phyloP scores from a whole-genome alignment of 2,113 vertebrate species.

The Cairina moschata region DNA sequence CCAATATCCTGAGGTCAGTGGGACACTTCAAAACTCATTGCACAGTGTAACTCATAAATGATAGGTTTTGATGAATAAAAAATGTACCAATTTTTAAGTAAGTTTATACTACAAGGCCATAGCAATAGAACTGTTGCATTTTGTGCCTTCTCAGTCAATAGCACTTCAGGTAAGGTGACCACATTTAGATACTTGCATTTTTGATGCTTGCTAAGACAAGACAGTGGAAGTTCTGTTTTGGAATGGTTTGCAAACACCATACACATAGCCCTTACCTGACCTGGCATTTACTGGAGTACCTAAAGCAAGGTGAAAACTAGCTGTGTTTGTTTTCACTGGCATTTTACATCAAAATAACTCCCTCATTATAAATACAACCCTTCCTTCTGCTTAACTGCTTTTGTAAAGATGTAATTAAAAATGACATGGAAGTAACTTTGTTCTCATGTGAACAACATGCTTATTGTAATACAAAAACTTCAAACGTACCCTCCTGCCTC shows the following conservation, averaged over 20 bases:
- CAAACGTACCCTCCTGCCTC: background rate
- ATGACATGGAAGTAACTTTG: background rate
- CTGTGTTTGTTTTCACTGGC: background rate
- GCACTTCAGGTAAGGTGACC: background rate
- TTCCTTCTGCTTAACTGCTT: background rate
- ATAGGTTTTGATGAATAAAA: background rate
- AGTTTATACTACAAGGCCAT: too few relatives aligned
- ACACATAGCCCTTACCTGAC: background rate
- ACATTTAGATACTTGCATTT: background rate
- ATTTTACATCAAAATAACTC: background rate
- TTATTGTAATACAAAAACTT: background rate
- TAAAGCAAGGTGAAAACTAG: background rate
- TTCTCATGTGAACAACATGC: accelerated
- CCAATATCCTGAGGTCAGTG: background rate
- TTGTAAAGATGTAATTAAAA: background rate
- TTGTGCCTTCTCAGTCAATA: background rate
- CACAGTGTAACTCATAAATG: background rate
- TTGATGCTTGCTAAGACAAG: background rate
- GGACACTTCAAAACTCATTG: background rate
- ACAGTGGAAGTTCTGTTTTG: background rate
- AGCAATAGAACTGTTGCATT: background rate
- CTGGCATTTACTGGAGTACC: background rate
- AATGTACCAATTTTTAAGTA: background rate
- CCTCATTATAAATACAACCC: background rate
- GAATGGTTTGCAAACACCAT: background rate